These are phyloP conservation scores for Ischnus inquisitorius DNA, from an alignment of 2,888 invertebrate genomes.

Conservation along the genomic window DNA sequence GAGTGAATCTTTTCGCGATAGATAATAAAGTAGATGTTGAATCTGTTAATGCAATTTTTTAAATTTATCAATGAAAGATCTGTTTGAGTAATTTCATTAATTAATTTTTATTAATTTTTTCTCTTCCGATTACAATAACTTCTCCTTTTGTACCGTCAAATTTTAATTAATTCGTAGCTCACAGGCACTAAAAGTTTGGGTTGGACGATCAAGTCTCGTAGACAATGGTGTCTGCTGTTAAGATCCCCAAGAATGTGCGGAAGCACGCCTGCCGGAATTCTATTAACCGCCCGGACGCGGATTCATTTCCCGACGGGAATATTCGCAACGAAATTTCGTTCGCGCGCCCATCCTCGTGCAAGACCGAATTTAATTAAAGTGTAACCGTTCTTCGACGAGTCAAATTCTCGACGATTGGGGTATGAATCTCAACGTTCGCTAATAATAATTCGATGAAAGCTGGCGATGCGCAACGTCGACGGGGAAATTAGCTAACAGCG, in stretches of 20 bases:
- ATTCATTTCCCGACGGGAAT: constrained; percentile 26
- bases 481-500: constrained; percentile 35
- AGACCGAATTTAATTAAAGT: constrained; percentile 47
- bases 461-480: constrained; percentile 5
- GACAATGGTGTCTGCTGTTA: constrained; percentile 35
- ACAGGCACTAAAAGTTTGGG: background rate
- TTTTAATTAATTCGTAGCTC: background rate
- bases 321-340: background rate
- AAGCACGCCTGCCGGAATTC: constrained; percentile 42
- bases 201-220: background rate
- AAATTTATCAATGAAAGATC: too few species aligned
- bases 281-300: background rate
- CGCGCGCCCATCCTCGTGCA: background rate
- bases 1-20: too few species aligned
- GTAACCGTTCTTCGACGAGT: background rate
- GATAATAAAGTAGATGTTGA: too few species aligned
- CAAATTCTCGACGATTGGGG: constrained; percentile 24
- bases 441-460: constrained; percentile 34
- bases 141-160: background rate
- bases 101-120: too few species aligned
- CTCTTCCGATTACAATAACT: background rate
- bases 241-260: constrained; percentile 19
- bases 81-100: too few species aligned
- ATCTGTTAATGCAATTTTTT: too few species aligned
- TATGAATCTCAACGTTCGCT: constrained; percentile 17